Evolutionary conservation across 1,140 invertebrate species (phyloP).

Genomic region (Meloidogyne chitwoodi): DNA sequence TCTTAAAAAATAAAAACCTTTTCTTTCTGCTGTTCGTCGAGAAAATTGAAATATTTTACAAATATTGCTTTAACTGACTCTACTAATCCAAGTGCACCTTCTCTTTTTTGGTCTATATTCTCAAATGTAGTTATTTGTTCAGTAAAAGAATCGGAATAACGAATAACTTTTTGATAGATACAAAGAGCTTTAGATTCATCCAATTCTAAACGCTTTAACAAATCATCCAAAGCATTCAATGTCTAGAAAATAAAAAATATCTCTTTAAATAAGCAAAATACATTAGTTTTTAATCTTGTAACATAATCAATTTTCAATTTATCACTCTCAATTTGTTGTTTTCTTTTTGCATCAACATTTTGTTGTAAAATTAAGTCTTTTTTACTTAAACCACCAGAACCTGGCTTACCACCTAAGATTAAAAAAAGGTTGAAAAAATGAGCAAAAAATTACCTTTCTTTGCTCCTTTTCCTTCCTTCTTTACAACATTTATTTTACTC

Average conservation of each 20-base stretch:
- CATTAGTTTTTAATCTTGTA: slow-evolving; percentile 46
- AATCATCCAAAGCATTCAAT: slow-evolving; percentile 43
- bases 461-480: slow-evolving; percentile 16
- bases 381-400: slow-evolving; percentile 35
- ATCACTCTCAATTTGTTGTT: slow-evolving; percentile 54
- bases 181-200: slow-evolving; percentile 58
- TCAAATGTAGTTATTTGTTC: slow-evolving; percentile 16
- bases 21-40: slow-evolving; percentile 53
- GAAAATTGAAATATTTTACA: slow-evolving; percentile 46
- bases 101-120: slow-evolving; percentile 8
- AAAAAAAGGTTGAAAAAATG: not conserved
- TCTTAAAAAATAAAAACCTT: slow-evolving; percentile 28
- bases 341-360: slow-evolving; percentile 42
- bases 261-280: slow-evolving; percentile 9
- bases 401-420: not conserved
- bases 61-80: slow-evolving; percentile 50
- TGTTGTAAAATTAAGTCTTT: slow-evolving; percentile 56
- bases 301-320: slow-evolving; percentile 52
- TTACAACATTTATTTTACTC: slow-evolving; percentile 8
- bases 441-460: not conserved
- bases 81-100: slow-evolving; percentile 36
- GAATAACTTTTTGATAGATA: slow-evolving; percentile 44
- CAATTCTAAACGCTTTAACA: slow-evolving; percentile 51
- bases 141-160: slow-evolving; percentile 46
- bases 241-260: slow-evolving; percentile 32